Evolutionary conservation across 2,113 vertebrate species (phyloP).

Genomic region (Microtus oregoni): DNA sequence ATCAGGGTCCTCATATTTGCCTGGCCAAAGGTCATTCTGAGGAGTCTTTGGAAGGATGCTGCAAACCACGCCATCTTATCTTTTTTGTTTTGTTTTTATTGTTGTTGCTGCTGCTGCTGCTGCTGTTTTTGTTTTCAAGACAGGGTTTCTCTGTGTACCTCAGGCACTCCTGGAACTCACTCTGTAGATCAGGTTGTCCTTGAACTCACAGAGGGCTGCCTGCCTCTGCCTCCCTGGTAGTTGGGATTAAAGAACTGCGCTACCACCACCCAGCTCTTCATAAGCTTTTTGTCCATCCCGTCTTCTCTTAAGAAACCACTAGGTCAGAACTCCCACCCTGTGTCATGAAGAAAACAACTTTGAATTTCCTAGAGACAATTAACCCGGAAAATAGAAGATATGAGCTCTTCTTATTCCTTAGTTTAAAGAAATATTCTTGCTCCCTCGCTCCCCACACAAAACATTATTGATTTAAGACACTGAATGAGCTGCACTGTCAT

Average conservation of each 20-base stretch:
- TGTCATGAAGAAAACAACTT: neutral
- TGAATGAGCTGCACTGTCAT: slow-evolving; percentile 63
- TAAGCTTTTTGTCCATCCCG: neutral
- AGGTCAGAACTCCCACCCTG: neutral
- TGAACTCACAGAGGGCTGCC: no score
- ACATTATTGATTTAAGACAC: slow-evolving; percentile 67
- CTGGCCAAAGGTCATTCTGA: neutral
- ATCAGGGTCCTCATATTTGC: neutral
- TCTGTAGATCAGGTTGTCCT: no score
- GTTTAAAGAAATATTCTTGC: slow-evolving; percentile 38
- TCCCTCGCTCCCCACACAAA: slow-evolving; percentile 26
- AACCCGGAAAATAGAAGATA: slow-evolving; percentile 10
- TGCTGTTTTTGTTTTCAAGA: no score
- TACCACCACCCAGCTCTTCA: no score
- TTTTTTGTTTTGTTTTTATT: no score
- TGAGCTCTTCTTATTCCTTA: slow-evolving; percentile 25
- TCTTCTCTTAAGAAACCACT: slow-evolving; percentile 4
- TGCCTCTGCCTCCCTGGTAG: no score
- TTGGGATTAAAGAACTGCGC: no score
- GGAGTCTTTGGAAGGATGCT: neutral
- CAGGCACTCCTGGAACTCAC: no score
- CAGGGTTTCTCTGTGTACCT: no score
- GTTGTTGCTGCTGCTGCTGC: no score
- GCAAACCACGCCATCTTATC: neutral
- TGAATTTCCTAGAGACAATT: neutral